Evolutionary conservation across 2,888 invertebrate species (phyloP), one percentile per base, ranked within the genome.

Genomic region (Linyphia triangularis): DNA sequence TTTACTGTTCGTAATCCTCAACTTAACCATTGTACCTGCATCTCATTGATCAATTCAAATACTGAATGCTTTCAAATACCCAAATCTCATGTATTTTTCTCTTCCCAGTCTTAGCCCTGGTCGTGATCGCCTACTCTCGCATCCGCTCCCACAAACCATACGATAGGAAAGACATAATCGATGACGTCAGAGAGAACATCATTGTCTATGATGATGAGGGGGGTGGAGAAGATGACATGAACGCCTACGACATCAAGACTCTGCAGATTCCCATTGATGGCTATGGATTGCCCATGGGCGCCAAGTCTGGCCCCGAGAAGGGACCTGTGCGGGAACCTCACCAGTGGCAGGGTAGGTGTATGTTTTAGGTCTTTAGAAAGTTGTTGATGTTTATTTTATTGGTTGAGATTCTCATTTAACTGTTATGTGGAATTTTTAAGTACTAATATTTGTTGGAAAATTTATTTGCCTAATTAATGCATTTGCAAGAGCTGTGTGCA

Each of bases 191-290:
- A 88, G 99, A 99, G 93, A 99, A 98, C 91, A 98, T 99, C 90
- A 97, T 99, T 91, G 97, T 97, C 91, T 99, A 99, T 92, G 97
- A 98, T 92, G 99, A 99, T 92, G 99, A 99, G 93, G 99, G 99
- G 19, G 99, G 99, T 92, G 99, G 99, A 92, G 98, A 99, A 93
- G 97, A 97, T 0, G 99, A 99, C 92, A 94, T 94, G 92, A 97
- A 98, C 0, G 96, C 96, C 1, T 98, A 97, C 93, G 97, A 98
- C 92, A 94, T 98, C 86, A 96, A 96, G 89, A 96, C 97, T 3
- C 94, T 98, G 43, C 92, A 94, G 65, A 94, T 93, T 90, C 92
- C 93, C n/a, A 90, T 92, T 67, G 92, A 91, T 67, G 88, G 85
- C 7, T 84, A 83, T 13, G 90, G 89, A 3, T 88, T 86, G 24